phyloP scores from a whole-genome alignment of 2,797 vertebrate species.

The Myoxocephalus aenaeus region DNA sequence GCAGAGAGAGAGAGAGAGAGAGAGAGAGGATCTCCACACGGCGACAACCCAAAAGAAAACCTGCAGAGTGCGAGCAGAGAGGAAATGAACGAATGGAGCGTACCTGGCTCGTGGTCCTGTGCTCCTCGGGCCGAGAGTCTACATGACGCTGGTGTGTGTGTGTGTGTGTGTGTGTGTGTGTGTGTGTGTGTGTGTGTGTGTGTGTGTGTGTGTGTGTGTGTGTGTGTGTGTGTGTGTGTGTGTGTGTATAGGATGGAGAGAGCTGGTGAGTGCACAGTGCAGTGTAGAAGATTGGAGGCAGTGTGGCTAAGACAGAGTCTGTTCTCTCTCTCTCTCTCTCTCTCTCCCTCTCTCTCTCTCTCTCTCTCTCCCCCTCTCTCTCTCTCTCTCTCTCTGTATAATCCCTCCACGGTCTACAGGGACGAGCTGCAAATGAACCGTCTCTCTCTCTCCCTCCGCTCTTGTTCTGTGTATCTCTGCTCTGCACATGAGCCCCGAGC shows the following conservation, averaged over 20 bases:
- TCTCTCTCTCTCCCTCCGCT: slow-evolving; percentile 57
- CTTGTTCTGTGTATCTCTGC: slow-evolving; percentile 77
- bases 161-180: not conserved
- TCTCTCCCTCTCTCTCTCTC: slow-evolving; percentile 60
- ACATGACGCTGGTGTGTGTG: slow-evolving; percentile 64
- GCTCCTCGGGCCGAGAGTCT: slow-evolving; percentile 62
- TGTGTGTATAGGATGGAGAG: slow-evolving; percentile 68
- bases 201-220: not conserved
- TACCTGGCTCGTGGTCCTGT: slow-evolving; percentile 76
- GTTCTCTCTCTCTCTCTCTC: slow-evolving; percentile 55
- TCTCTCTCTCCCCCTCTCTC: slow-evolving; percentile 38
- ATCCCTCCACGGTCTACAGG: slow-evolving; percentile 78
- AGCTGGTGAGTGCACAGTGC: slow-evolving; percentile 68
- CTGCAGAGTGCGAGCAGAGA: slow-evolving; percentile 50
- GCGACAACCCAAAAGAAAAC: slow-evolving; percentile 41
- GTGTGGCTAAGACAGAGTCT: slow-evolving; percentile 71
- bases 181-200: not conserved
- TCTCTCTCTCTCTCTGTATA: slow-evolving; percentile 65
- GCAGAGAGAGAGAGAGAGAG: slow-evolving; percentile 55
- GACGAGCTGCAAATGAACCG: slow-evolving; percentile 79
- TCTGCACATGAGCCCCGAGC: slow-evolving; percentile 77
- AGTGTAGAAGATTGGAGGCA: slow-evolving; percentile 70
- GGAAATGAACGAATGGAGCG: slow-evolving; percentile 44
- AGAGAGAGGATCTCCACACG: slow-evolving; percentile 53
- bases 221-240: too few relatives aligned